These are phyloP conservation scores for Sebastes aleutianus DNA, from an alignment of 2,797 vertebrate species.

Conservation along the genomic window DNA sequence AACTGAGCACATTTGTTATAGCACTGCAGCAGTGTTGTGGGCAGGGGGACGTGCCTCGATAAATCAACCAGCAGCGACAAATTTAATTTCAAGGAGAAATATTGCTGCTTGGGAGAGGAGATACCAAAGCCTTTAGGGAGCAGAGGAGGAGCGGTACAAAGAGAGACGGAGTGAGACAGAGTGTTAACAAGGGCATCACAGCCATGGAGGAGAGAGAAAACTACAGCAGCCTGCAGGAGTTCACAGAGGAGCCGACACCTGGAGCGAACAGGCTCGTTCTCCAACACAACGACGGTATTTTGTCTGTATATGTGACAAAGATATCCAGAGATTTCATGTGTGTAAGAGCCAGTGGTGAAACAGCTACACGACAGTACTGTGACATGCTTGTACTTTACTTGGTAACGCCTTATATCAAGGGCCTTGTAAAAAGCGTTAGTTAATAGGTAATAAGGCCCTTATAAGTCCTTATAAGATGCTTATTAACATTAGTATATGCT, in stretches of 20 bases:
- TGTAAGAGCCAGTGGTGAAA: neutral
- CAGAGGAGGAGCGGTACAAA: conserved; percentile 23
- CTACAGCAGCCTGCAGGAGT: conserved; percentile 68
- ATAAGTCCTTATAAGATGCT: too few relatives aligned
- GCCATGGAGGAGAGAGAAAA: conserved; percentile 60
- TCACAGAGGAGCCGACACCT: conserved; percentile 51
- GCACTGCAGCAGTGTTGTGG: conserved; percentile 20
- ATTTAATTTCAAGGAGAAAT: conserved; percentile 67
- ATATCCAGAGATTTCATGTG: neutral
- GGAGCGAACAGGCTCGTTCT: conserved; percentile 48
- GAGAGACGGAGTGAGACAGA: conserved; percentile 29
- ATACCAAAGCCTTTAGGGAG: conserved; percentile 48
- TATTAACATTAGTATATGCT: too few relatives aligned
- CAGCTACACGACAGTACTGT: neutral
- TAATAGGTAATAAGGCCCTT: neutral
- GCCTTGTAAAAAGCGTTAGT: too few relatives aligned
- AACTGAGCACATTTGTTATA: conserved; percentile 38
- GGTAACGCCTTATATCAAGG: too few relatives aligned
- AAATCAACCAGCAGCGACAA: conserved; percentile 57
- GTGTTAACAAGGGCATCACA: conserved; percentile 47
- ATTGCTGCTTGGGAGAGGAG: conserved; percentile 48
- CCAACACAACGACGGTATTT: neutral
- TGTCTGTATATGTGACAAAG: neutral
- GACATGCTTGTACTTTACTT: neutral
- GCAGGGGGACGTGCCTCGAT: conserved; percentile 30